Evolutionary conservation across 2,888 invertebrate species (phyloP), one percentile per base, ranked within the genome.

Genomic region (Campoletis raptor): DNA sequence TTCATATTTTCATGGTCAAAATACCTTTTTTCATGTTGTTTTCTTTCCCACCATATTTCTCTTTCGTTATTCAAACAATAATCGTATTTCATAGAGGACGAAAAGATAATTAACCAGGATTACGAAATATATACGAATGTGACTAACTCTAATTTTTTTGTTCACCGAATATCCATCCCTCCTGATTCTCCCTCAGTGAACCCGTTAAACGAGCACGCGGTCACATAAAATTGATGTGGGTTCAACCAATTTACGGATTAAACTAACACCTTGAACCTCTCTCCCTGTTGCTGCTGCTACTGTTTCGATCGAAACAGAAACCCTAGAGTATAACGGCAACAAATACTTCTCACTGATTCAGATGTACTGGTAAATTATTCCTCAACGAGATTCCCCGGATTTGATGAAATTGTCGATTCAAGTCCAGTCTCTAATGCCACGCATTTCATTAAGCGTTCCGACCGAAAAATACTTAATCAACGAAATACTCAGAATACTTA

Each of bases 181-280:
- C 40, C 30, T 57, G 24, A 24, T 64, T 67, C 54, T 66, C 73
- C n/a, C 66, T 30, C 52, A 12, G 21, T 54, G 52, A 21, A 40
- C 30, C 40, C 54, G 74, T 52, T 81, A 42, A 81, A 81, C 74
- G 81, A 81, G 37, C 66, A 52, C 67, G 73, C 54, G 81, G 81
- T 54, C 73, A 81, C 66, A 64, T 73, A 54, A 72, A 81, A 81
- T 66, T 72, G 52, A 54, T 74, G 81, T 67, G 74, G 64, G 73
- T 81, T 81, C 30, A 42, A 73, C 81, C 81, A 74, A 81, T 81
- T 81, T 81, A 54, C 66, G 66, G 81, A 81, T 74, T 81, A 81
- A 72, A 67, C 73, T 52, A 72, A 81, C 73, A 45, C 66, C 57
- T 74, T 57, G 57, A 57, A 74, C 21, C 57, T 40, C 24, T 15